Evolutionary conservation across 2,888 invertebrate genomes (phyloP).

Genomic region (Listrodromus nycthemerus): DNA sequence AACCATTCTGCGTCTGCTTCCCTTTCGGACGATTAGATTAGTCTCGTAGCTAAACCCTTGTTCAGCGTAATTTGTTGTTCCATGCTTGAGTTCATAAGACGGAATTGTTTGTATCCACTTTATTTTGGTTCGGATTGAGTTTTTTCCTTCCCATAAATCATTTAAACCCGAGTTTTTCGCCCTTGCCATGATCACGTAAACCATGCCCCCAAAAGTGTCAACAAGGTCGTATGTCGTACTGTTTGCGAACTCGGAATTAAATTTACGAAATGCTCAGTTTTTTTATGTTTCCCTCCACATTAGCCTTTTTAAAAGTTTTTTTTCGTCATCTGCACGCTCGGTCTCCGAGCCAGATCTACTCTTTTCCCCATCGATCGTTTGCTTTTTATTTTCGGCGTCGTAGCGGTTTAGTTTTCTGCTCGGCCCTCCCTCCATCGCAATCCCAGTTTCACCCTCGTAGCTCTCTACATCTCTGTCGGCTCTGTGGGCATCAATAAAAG

Average conservation of each 20-base stretch:
- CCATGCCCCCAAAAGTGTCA: neutral
- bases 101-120: neutral
- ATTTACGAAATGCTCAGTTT: neutral
- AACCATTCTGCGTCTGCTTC: neutral
- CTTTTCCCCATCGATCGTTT: conserved; percentile 29
- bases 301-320: neutral
- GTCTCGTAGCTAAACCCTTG: neutral
- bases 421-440: neutral
- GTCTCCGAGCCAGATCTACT: conserved; percentile 29
- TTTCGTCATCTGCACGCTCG: neutral
- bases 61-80: neutral
- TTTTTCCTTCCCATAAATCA: neutral
- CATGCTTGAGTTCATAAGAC: neutral
- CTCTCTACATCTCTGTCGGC: conserved; percentile 31
- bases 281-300: neutral
- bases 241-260: neutral
- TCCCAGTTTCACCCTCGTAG: conserved; percentile 7
- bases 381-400: conserved; percentile 37
- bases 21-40: neutral
- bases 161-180: neutral
- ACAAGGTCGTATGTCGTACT: neutral
- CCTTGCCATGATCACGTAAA: neutral
- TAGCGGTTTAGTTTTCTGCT: conserved; percentile 9
- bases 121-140: neutral
- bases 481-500: conserved; percentile 21